These are phyloP conservation scores for Drosophila hawaiiensis DNA, from an alignment of 2,888 invertebrate genomes.

Conservation along the genomic window DNA sequence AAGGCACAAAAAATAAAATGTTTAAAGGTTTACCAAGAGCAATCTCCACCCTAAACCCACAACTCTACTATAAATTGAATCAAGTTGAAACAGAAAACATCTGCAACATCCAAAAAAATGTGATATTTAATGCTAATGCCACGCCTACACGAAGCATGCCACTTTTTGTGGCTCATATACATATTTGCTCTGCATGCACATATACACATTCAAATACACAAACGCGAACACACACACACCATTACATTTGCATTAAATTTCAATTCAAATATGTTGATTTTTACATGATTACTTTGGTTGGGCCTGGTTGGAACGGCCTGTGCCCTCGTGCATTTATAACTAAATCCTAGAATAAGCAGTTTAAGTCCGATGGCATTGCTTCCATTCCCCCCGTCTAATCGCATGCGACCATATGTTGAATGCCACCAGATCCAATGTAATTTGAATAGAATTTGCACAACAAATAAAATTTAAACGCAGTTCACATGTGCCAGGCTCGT, in stretches of 20 bases:
- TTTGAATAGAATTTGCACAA: constrained; percentile 76
- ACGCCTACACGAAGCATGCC: constrained; percentile 26
- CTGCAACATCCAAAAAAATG: constrained; percentile 23
- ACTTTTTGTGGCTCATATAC: constrained; percentile 32
- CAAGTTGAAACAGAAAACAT: constrained; percentile 25
- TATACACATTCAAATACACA: constrained; percentile 11
- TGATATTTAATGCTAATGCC: constrained; percentile 44
- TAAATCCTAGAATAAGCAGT: constrained; percentile 78
- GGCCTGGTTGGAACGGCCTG: constrained; percentile 35
- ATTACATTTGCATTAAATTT: constrained; percentile 78
- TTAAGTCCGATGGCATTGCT: constrained; percentile 60
- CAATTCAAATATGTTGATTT: constrained; percentile 67
- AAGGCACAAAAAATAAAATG: constrained; percentile 24
- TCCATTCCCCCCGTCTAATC: not conserved
- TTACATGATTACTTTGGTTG: constrained; percentile 53
- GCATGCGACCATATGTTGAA: constrained; percentile 72
- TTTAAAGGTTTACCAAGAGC: constrained; percentile 29
- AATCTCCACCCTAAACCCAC: not conserved
- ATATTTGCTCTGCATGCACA: constrained; percentile 34
- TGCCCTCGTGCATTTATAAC: constrained; percentile 67
- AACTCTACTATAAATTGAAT: constrained; percentile 45
- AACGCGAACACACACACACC: constrained; percentile 6
- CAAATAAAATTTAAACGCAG: constrained; percentile 66
- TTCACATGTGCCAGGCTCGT: constrained; percentile 32
- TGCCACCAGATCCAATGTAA: constrained; percentile 71